These are phyloP conservation scores for Philypnodon macrostomus DNA, from an alignment of 2,797 vertebrate species.

Conservation along the genomic window DNA sequence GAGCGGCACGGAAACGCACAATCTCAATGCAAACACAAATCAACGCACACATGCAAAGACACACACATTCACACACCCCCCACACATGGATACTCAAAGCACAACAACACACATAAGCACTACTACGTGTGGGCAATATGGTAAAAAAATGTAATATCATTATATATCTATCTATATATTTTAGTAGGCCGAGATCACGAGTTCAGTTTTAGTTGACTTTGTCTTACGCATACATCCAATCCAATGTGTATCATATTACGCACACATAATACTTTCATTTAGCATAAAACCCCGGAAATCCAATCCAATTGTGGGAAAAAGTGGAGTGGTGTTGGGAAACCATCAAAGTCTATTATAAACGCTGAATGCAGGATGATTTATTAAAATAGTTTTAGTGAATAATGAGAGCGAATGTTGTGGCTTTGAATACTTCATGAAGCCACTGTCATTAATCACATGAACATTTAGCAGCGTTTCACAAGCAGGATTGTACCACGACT, in stretches of 20 bases:
- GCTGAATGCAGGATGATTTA: slow-evolving; percentile 59
- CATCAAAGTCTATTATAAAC: slow-evolving; percentile 56
- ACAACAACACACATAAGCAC: too few species aligned
- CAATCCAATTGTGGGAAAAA: slow-evolving; percentile 51
- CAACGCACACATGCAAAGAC: too few species aligned
- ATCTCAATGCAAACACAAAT: slow-evolving; percentile 49
- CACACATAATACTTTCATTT: slow-evolving; percentile 51
- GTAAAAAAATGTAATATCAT: too few species aligned
- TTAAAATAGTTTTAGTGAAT: slow-evolving; percentile 52
- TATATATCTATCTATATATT: too few species aligned
- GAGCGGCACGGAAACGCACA: slow-evolving; percentile 42
- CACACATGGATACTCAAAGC: too few species aligned
- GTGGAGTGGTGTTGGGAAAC: slow-evolving; percentile 51
- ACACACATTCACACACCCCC: too few species aligned
- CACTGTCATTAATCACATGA: slow-evolving; percentile 60
- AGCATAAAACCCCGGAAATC: slow-evolving; percentile 43
- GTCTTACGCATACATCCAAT: too few species aligned
- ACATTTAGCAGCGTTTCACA: slow-evolving; percentile 48
- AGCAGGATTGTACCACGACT: slow-evolving; percentile 53
- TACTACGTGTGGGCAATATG: too few species aligned
- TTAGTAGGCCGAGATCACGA: too few species aligned
- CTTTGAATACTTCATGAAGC: slow-evolving; percentile 59
- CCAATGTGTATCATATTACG: too few species aligned
- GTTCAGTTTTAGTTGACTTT: too few species aligned
- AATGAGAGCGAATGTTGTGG: slow-evolving; percentile 58